Conservation (phyloP, 2,888 invertebrate species). For the Lasioglossum malachurum region DNA sequence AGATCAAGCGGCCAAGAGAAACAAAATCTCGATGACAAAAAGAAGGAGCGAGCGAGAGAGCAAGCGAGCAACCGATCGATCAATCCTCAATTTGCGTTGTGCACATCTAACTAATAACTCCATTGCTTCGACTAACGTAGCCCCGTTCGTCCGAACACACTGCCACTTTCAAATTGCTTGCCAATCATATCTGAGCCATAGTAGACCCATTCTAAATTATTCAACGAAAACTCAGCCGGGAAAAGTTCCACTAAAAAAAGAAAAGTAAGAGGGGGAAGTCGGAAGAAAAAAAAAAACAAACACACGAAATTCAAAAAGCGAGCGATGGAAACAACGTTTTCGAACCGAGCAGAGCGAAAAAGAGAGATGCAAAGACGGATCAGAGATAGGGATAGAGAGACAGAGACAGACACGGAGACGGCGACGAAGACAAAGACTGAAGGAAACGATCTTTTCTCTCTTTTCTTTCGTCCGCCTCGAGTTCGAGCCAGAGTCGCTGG, state of each 20-base stretch:
- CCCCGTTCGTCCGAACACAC: constrained; percentile 80
- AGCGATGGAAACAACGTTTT: constrained; percentile 10
- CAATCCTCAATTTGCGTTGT: constrained; percentile 31
- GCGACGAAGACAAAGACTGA: background rate
- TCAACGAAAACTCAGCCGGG: constrained; percentile 84
- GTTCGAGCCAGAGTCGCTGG: background rate
- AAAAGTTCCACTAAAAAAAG: constrained; percentile 81
- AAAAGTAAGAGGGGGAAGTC: constrained; percentile 54
- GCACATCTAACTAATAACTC: constrained; percentile 59
- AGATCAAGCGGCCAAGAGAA: background rate
- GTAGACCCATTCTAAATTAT: constrained; percentile 84
- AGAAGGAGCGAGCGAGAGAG: background rate
- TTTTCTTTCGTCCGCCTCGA: background rate
- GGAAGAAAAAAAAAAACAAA: constrained; percentile 28
- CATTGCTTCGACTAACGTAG: constrained; percentile 68
- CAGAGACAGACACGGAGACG: background rate
- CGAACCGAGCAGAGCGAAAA: constrained; percentile 17
- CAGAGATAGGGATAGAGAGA: constrained; percentile 10
- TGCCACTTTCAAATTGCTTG: constrained; percentile 88
- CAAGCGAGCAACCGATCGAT: background rate
- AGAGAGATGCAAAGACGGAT: constrained; percentile 22
- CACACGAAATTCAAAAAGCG: constrained; percentile 19
- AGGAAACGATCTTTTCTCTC: background rate
- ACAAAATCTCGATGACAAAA: background rate
- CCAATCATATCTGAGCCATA: constrained; percentile 88